A percentile compares a stretch with the other conserved stretches of the same genome.
Evolutionary conservation across 1,140 invertebrate genomes (phyloP).

Genomic region (Agrilus planipennis): DNA sequence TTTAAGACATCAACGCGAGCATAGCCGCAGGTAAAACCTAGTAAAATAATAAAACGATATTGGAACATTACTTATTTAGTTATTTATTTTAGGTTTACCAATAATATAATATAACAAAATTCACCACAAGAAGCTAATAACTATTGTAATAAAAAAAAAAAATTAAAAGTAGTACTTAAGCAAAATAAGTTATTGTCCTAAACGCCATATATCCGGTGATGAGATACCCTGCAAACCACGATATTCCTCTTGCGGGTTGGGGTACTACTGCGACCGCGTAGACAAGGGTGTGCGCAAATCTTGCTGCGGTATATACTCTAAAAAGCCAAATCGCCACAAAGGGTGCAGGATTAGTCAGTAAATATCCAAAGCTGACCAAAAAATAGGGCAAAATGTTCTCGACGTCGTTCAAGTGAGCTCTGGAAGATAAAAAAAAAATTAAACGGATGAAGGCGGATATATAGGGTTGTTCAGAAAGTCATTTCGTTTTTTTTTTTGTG

Average conservation of each 20-base stretch:
- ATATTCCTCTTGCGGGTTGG: conserved; percentile 45
- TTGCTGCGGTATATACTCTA: conserved; percentile 42
- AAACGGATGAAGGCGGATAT: too few species aligned
- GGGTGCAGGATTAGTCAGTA: conserved; percentile 44
- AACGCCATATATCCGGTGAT: conserved; percentile 37
- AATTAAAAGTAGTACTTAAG: not conserved
- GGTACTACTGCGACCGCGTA: conserved; percentile 43
- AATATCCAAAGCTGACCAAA: conserved; percentile 47
- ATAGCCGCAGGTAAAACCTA: too few species aligned
- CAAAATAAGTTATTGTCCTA: not conserved
- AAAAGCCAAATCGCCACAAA: conserved; percentile 43
- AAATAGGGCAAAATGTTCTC: conserved; percentile 63
- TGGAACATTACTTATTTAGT: too few species aligned
- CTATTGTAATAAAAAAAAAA: not conserved
- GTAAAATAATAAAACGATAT: too few species aligned
- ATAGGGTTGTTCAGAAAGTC: too few species aligned
- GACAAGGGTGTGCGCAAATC: conserved; percentile 52
- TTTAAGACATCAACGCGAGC: too few species aligned
- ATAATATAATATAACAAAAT: too few species aligned
- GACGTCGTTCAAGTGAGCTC: conserved; percentile 62
- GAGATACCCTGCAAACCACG: conserved; percentile 33
- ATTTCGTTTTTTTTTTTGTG: too few species aligned
- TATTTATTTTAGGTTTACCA: too few species aligned
- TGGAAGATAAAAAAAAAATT: conserved; percentile 26
- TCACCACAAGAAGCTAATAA: not conserved